Evolutionary conservation across 1,140 invertebrate species (phyloP).

Genomic region (Phortica variegata): DNA sequence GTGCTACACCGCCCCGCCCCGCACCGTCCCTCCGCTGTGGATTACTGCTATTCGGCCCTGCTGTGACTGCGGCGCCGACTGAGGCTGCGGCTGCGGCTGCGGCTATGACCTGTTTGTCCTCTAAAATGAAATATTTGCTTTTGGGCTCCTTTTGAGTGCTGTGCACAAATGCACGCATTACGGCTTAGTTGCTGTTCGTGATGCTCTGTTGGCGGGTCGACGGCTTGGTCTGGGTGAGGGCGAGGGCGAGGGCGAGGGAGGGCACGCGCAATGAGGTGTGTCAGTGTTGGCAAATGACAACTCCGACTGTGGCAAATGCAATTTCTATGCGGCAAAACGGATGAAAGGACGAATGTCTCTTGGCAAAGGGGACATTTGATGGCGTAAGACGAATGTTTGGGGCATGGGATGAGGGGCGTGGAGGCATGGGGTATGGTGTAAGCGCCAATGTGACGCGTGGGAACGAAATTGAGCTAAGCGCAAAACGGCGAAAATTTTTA

Average conservation of each 20-base stretch:
- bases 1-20: not conserved
- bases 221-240: not conserved
- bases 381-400: not conserved
- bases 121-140: slow-evolving; percentile 55
- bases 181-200: not conserved
- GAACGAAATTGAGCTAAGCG: slow-evolving; percentile 7
- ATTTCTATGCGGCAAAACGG: slow-evolving; percentile 36
- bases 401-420: not conserved
- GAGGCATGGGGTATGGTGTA: not conserved
- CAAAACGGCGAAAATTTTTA: slow-evolving; percentile 28
- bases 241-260: slow-evolving; percentile 22
- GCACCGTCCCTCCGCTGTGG: not conserved
- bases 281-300: too few species aligned
- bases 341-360: not conserved
- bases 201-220: too few species aligned
- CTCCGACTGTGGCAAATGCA: slow-evolving; percentile 25
- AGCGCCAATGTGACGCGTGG: not conserved
- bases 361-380: not conserved
- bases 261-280: too few species aligned
- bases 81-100: slow-evolving; percentile 13
- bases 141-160: not conserved
- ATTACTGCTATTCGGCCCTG: not conserved
- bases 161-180: too few species aligned
- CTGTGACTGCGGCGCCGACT: slow-evolving; percentile 3
- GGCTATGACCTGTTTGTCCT: slow-evolving; percentile 55